A percentile compares a stretch with the other conserved stretches of the same genome.
These are phyloP conservation scores for Callionymus lyra DNA, from an alignment of 2,113 vertebrate species.

Conservation along the genomic window DNA sequence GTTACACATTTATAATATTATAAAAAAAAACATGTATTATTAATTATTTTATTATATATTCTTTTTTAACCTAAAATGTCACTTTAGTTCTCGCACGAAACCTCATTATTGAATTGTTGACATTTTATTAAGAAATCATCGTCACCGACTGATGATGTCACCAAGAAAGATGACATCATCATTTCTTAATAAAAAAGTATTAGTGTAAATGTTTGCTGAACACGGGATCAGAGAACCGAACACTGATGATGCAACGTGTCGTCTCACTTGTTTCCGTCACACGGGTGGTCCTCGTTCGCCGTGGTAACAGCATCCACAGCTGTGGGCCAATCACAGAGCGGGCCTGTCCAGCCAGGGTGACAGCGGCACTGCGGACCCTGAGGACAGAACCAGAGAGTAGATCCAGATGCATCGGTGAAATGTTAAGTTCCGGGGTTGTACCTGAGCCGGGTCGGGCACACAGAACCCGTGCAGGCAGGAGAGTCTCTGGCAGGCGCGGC, in stretches of 20 bases:
- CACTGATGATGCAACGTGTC: no score
- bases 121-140: no score
- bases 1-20: no score
- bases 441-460: conserved; percentile 69
- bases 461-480: conserved; percentile 89
- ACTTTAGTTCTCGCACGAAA: no score
- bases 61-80: no score
- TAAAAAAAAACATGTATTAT: no score
- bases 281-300: conserved; percentile 56
- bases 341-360: conserved; percentile 80
- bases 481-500: conserved; percentile 83
- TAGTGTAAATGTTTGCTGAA: no score
- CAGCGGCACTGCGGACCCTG: conserved; percentile 83
- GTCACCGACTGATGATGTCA: neutral
- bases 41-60: no score
- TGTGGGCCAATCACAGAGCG: conserved; percentile 79
- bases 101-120: no score
- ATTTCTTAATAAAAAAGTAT: no score
- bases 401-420: neutral
- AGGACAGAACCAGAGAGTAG: neutral
- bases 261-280: conserved; percentile 85
- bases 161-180: no score
- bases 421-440: neutral
- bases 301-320: conserved; percentile 21
- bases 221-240: no score